Evolutionary conservation across 2,888 invertebrate species (phyloP).

Genomic region (Apeira syringaria): DNA sequence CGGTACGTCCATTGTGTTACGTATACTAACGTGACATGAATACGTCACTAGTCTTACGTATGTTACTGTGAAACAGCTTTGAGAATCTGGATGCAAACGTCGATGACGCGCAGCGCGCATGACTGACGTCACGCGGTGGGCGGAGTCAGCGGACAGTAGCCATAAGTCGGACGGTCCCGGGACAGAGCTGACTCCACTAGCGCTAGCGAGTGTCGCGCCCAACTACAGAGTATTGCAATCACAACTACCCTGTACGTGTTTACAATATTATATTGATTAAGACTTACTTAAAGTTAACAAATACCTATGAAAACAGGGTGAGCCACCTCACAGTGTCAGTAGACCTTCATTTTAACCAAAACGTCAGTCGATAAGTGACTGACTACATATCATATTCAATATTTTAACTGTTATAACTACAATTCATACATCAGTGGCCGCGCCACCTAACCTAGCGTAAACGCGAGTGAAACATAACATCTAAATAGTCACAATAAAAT

Average conservation of each 20-base stretch:
- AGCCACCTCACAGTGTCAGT: slow-evolving; percentile 60
- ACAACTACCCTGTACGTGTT: slow-evolving; percentile 82
- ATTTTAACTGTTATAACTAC: slow-evolving; percentile 58
- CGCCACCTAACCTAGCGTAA: slow-evolving; percentile 80
- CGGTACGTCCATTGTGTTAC: slow-evolving; percentile 18
- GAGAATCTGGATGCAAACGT: not conserved
- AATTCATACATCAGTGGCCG: slow-evolving; percentile 68
- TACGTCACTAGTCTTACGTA: not conserved
- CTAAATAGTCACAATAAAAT: slow-evolving; percentile 77
- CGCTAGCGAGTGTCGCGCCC: slow-evolving; percentile 57
- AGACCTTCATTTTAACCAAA: slow-evolving; percentile 50
- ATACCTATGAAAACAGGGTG: slow-evolving; percentile 63
- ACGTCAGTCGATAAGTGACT: slow-evolving; percentile 48
- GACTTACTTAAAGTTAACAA: slow-evolving; percentile 72
- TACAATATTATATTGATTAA: slow-evolving; percentile 75
- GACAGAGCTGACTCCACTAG: slow-evolving; percentile 23
- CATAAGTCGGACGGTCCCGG: slow-evolving; percentile 3
- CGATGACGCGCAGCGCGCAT: slow-evolving; percentile 1
- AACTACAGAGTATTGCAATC: slow-evolving; percentile 76
- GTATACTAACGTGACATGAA: not conserved
- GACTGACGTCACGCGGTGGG: slow-evolving; percentile 7
- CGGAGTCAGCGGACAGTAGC: slow-evolving; percentile 6
- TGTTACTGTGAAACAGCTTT: slow-evolving; percentile 1
- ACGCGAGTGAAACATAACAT: slow-evolving; percentile 72
- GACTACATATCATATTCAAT: slow-evolving; percentile 45